Evolutionary conservation across 2,113 vertebrate genomes (phyloP).

Genomic region (Carassius auratus): DNA sequence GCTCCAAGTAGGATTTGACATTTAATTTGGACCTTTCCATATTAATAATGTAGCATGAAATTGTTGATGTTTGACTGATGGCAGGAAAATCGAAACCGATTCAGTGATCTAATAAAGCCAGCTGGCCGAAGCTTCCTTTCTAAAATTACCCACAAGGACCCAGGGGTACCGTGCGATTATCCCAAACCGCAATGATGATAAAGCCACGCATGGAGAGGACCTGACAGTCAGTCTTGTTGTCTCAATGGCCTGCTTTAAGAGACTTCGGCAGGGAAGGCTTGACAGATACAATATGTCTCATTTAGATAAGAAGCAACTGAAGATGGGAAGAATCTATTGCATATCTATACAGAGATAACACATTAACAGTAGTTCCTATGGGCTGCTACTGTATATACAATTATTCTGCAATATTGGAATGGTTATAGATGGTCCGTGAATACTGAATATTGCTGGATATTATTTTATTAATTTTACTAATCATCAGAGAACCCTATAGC

Average conservation of each 20-base stretch:
- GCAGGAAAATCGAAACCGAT: conserved; percentile 44
- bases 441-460: background rate
- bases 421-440: background rate
- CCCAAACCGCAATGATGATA: conserved; percentile 15
- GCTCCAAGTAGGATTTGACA: conserved; percentile 50
- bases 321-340: background rate
- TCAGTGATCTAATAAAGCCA: conserved; percentile 49
- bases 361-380: background rate
- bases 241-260: background rate
- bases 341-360: background rate
- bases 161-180: background rate
- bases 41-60: conserved; percentile 51
- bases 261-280: background rate
- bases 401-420: background rate
- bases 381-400: background rate
- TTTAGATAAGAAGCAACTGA: background rate
- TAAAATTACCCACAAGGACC: conserved; percentile 45
- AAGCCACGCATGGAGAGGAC: conserved; percentile 6
- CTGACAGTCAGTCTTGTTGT: conserved; percentile 13
- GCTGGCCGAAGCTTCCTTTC: conserved; percentile 21
- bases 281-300: background rate
- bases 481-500: background rate
- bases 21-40: conserved; percentile 54
- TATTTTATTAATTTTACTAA: background rate
- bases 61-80: conserved; percentile 54